Conservation (phyloP, 1,140 invertebrate genomes). For the Leptopilina clavipes region DNA sequence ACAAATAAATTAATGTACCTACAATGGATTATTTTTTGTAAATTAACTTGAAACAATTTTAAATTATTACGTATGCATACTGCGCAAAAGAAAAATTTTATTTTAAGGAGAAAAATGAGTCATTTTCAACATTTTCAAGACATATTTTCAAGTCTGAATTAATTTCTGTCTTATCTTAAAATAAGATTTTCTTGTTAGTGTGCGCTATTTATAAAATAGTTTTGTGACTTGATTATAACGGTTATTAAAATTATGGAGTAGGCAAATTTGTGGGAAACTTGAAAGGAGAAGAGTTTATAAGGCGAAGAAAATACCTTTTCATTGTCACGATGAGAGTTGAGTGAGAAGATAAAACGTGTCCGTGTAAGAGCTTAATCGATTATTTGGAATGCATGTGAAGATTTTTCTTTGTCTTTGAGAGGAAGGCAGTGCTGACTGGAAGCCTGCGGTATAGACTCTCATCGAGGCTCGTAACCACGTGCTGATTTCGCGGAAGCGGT, state of each 20-base stretch:
- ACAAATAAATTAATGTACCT: too few relatives aligned
- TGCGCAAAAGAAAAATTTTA: too few relatives aligned
- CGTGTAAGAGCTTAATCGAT: conserved; percentile 18
- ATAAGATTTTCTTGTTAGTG: too few relatives aligned
- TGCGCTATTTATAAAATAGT: too few relatives aligned
- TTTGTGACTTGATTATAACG: too few relatives aligned
- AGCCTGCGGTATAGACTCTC: conserved; percentile 7
- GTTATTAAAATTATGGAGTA: neutral
- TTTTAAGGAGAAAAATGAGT: too few relatives aligned
- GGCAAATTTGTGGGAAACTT: neutral
- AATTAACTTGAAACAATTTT: too few relatives aligned
- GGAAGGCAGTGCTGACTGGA: neutral
- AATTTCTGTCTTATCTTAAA: too few relatives aligned
- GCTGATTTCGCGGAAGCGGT: conserved; percentile 25
- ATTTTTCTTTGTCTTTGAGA: conserved; percentile 2
- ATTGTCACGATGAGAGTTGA: neutral
- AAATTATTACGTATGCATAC: too few relatives aligned
- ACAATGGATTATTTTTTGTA: too few relatives aligned
- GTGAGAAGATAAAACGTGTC: conserved; percentile 6
- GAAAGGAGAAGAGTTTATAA: conserved; percentile 13
- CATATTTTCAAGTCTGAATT: too few relatives aligned
- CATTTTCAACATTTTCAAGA: too few relatives aligned
- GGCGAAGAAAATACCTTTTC: conserved; percentile 7
- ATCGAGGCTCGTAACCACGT: neutral
- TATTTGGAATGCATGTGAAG: conserved; percentile 11